phyloP scores from a whole-genome alignment of 2,797 vertebrate genomes.

The Mus spretus region DNA sequence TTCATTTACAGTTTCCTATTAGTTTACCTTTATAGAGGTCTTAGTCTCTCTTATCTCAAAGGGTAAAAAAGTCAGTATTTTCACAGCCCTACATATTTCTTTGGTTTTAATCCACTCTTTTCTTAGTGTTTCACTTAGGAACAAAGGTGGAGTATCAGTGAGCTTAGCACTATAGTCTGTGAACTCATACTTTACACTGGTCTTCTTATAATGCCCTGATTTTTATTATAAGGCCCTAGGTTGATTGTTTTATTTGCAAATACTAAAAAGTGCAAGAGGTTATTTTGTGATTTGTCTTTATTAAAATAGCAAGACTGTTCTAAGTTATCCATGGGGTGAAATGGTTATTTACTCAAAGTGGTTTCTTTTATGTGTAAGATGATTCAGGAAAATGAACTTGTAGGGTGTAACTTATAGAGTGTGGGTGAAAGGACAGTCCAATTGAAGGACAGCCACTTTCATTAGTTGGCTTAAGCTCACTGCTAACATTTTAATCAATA shows the following conservation, averaged over 20 bases:
- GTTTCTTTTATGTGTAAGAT: neutral
- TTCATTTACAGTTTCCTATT: slow-evolving; percentile 82
- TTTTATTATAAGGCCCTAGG: slow-evolving; percentile 43
- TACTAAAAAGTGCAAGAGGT: neutral
- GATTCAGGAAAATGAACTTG: neutral
- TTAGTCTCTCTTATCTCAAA: slow-evolving; percentile 75
- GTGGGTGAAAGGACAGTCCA: neutral
- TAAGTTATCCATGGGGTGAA: slow-evolving; percentile 23
- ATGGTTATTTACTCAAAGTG: slow-evolving; percentile 32
- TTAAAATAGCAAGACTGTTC: slow-evolving; percentile 55
- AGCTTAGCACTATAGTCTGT: neutral
- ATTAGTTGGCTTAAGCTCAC: neutral
- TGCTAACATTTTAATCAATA: neutral
- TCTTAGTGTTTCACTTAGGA: slow-evolving; percentile 53
- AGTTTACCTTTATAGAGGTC: slow-evolving; percentile 73
- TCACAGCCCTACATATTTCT: slow-evolving; percentile 16
- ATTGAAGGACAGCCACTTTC: neutral
- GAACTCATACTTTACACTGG: slow-evolving; percentile 11
- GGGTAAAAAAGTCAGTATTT: slow-evolving; percentile 71
- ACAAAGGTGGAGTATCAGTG: neutral
- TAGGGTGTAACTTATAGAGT: neutral
- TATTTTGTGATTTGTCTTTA: slow-evolving; percentile 55
- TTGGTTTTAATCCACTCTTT: slow-evolving; percentile 47
- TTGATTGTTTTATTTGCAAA: slow-evolving; percentile 65
- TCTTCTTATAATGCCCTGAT: neutral